Conservation (phyloP, 2,797 vertebrate genomes). For the Myripristis jacobus region DNA sequence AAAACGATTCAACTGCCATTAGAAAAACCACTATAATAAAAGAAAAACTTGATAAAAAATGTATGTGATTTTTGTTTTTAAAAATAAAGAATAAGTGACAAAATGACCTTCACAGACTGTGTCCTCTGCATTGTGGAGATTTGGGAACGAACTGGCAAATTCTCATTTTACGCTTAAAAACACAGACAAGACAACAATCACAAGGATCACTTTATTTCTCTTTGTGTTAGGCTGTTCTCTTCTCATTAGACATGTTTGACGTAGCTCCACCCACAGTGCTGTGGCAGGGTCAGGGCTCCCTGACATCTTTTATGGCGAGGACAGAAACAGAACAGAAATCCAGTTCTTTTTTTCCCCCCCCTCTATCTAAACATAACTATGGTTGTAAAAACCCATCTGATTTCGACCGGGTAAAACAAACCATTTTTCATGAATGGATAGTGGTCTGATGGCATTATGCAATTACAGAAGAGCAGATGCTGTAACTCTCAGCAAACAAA, state of each 20-base stretch:
- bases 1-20: no score
- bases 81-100: no score
- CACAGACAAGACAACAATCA: conserved; percentile 64
- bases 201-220: conserved; percentile 74
- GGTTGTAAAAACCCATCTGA: conserved; percentile 38
- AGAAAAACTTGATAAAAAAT: no score
- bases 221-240: conserved; percentile 59
- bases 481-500: conserved; percentile 30
- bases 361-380: conserved; percentile 40
- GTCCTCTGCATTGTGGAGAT: no score
- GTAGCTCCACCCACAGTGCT: conserved; percentile 52
- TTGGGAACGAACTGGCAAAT: no score
- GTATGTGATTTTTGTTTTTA: no score
- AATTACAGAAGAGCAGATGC: conserved; percentile 31
- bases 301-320: conserved; percentile 47
- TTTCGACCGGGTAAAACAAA: conserved; percentile 22
- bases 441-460: conserved; percentile 32
- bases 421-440: conserved; percentile 26
- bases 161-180: conserved; percentile 22
- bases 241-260: conserved; percentile 66
- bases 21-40: no score
- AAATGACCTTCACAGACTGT: no score
- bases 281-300: conserved; percentile 40
- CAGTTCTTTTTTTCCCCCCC: conserved; percentile 53
- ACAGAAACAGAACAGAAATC: conserved; percentile 64